These are phyloP conservation scores for Lophochroa leadbeateri DNA, from an alignment of 2,113 vertebrate species.

Conservation along the genomic window DNA sequence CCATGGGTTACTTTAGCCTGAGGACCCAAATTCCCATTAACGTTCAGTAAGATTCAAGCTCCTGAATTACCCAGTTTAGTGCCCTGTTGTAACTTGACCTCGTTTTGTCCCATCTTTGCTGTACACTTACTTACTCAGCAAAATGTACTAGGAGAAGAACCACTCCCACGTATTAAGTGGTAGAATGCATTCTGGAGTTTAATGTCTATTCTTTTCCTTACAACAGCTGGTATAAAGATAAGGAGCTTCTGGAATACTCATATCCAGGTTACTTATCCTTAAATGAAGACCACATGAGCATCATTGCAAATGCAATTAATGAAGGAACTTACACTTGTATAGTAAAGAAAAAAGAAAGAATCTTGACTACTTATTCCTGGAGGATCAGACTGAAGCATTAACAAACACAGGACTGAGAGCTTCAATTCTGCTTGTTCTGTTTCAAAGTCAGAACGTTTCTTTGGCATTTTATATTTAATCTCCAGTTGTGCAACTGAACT, in stretches of 20 bases:
- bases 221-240: constrained; percentile 95
- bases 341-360: constrained; percentile 86
- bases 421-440: background rate
- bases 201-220: background rate
- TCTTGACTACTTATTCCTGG: constrained; percentile 95
- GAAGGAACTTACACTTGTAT: constrained; percentile 95
- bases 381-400: constrained; percentile 83
- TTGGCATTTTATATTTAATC: background rate
- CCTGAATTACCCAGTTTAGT: background rate
- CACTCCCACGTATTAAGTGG: background rate
- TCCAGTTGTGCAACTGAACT: background rate
- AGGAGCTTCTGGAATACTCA: constrained; percentile 90
- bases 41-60: background rate
- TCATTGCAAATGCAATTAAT: constrained; percentile 95
- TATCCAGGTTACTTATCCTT: constrained; percentile 92
- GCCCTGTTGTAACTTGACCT: too few species aligned
- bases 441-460: background rate
- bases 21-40: background rate
- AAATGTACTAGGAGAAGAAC: background rate
- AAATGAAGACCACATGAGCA: constrained; percentile 89
- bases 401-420: background rate
- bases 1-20: background rate
- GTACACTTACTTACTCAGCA: rapidly evolving
- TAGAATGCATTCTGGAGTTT: background rate
- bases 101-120: background rate